Conservation (phyloP, 2,797 vertebrate species). For the Periophthalmus magnuspinnatus region DNA sequence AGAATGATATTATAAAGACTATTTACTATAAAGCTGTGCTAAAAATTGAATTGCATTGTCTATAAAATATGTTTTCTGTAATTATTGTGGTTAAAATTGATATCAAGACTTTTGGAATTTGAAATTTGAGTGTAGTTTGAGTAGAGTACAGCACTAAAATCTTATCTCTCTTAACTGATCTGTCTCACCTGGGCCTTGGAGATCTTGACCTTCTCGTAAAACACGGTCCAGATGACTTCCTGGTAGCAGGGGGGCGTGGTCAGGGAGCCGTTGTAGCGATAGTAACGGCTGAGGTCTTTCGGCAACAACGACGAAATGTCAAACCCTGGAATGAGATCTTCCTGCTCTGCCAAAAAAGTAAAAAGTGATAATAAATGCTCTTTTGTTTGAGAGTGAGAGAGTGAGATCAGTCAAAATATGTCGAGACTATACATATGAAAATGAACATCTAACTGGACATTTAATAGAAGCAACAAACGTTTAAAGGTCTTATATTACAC, state of each 20-base stretch:
- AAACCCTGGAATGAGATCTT: constrained; percentile 80
- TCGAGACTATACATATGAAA: too few species aligned
- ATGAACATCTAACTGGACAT: too few species aligned
- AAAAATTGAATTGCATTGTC: too few species aligned
- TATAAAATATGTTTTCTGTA: background rate
- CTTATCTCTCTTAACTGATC: background rate
- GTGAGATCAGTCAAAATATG: background rate
- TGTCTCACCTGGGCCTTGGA: constrained; percentile 83
- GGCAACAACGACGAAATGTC: constrained; percentile 85
- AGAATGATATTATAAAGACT: too few species aligned
- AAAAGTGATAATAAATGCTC: background rate
- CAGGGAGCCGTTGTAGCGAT: constrained; percentile 90
- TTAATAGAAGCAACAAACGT: too few species aligned
- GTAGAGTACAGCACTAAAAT: background rate
- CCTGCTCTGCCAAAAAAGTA: constrained; percentile 74
- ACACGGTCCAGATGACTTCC: constrained; percentile 89
- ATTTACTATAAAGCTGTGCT: too few species aligned
- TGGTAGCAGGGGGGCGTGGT: constrained; percentile 92
- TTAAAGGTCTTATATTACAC: too few species aligned
- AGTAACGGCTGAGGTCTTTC: constrained; percentile 80
- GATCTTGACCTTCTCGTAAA: constrained; percentile 84
- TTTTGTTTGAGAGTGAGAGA: background rate
- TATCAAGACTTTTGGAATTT: too few species aligned
- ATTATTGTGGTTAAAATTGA: background rate
- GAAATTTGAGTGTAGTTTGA: too few species aligned